Conservation (phyloP, 2,888 invertebrate species). For the Melanotus villosus region DNA sequence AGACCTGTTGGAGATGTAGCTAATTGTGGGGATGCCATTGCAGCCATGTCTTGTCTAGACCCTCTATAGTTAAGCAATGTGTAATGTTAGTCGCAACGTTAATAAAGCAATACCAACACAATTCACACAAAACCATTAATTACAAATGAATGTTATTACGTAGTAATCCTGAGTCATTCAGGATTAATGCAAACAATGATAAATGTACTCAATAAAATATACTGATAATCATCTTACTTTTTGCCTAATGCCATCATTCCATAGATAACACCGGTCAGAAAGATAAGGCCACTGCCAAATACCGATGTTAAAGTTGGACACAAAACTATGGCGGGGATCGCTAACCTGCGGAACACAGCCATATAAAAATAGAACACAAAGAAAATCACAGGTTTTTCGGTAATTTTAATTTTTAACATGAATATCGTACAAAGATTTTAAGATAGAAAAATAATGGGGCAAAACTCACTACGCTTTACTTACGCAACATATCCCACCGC, state of each 20-base stretch:
- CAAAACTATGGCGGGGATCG: conserved; percentile 85
- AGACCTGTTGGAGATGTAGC: conserved; percentile 70
- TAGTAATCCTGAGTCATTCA: too few species aligned
- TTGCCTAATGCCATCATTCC: conserved; percentile 96
- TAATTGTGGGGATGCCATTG: conserved; percentile 81
- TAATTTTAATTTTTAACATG: too few species aligned
- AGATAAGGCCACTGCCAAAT: conserved; percentile 91
- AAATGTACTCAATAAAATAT: conserved; percentile 12
- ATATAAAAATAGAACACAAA: conserved; percentile 18
- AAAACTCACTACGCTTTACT: conserved; percentile 67
- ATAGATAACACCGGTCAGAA: conserved; percentile 90
- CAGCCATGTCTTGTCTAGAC: conserved; percentile 88
- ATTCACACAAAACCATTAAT: neutral
- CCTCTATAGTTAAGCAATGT: conserved; percentile 72
- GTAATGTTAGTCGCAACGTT: conserved; percentile 34
- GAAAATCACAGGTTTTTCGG: neutral
- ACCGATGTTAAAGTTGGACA: conserved; percentile 83
- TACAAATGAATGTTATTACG: neutral
- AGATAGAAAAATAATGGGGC: neutral
- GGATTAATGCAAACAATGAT: conserved; percentile 5
- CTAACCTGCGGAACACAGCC: conserved; percentile 73
- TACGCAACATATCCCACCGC: conserved; percentile 89
- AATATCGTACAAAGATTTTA: too few species aligned
- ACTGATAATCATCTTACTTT: conserved; percentile 79
- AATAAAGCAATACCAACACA: conserved; percentile 21